Percentiles rank a stretch among this genome's conserved stretches.
These are phyloP conservation scores for Mormyrus hasselquistii DNA, from an alignment of 2,797 vertebrate species.

Conservation along the genomic window DNA sequence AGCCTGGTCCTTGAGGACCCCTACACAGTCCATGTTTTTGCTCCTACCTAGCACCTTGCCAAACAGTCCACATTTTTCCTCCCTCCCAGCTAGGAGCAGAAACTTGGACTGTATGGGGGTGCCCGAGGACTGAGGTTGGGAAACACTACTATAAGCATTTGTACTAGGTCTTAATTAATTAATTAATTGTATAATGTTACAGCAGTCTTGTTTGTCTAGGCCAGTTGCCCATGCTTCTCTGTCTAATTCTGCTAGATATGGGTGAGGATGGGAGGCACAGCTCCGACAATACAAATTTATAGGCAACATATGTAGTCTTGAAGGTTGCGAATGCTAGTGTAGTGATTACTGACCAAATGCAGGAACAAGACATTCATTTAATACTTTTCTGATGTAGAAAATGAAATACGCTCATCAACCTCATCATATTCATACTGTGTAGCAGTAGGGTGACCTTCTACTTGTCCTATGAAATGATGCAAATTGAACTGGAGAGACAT, in stretches of 20 bases:
- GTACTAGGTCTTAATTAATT: not conserved
- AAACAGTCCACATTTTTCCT: not conserved
- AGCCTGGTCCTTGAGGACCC: not conserved
- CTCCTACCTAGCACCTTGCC: not conserved
- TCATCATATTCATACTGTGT: not conserved
- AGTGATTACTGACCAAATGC: not conserved
- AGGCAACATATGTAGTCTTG: not conserved
- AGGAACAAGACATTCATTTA: not conserved
- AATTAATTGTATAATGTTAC: not conserved
- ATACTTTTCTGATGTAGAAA: not conserved
- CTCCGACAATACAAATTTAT: not conserved
- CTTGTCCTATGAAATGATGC: not conserved
- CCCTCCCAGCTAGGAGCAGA: not conserved
- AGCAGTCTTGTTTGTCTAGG: not conserved
- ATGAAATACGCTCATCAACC: not conserved
- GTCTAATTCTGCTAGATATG: not conserved
- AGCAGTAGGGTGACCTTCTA: not conserved
- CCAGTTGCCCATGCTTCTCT: not conserved
- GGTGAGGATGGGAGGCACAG: not conserved
- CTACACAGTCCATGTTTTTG: not conserved
- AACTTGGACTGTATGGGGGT: not conserved
- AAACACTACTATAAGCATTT: not conserved
- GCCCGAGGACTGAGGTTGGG: not conserved
- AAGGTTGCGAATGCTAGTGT: not conserved
- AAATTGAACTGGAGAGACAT: not conserved